Conservation (phyloP, 2,888 invertebrate species). For the Heteropelma amictum region DNA sequence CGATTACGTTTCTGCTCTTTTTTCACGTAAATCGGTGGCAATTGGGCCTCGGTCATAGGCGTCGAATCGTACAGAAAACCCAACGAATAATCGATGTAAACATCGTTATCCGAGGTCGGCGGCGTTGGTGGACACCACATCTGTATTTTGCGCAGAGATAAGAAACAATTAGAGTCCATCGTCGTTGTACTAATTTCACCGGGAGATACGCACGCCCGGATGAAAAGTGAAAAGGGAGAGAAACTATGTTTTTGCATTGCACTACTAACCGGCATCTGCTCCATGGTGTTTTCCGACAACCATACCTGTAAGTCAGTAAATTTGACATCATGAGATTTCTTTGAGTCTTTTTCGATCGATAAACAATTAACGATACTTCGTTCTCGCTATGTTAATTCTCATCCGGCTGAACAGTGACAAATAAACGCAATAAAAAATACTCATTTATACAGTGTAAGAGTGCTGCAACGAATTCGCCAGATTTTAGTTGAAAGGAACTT, state of each 20-base stretch:
- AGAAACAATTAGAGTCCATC: no score
- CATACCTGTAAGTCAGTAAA: conserved; percentile 83
- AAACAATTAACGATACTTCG: no score
- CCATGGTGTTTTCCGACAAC: conserved; percentile 85
- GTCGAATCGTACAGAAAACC: conserved; percentile 90
- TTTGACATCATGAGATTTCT: no score
- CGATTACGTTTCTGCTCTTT: conserved; percentile 87
- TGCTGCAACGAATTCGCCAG: conserved; percentile 56
- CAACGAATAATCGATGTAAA: conserved; percentile 92
- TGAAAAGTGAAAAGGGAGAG: not conserved
- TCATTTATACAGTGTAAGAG: conserved; percentile 18
- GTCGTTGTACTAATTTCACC: no score
- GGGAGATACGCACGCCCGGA: no score
- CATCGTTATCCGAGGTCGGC: conserved; percentile 94
- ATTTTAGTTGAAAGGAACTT: conserved; percentile 55
- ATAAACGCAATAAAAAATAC: conserved; percentile 4
- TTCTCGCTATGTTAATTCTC: no score
- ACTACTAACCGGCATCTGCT: conserved; percentile 92
- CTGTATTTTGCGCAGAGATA: conserved; percentile 78
- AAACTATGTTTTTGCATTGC: conserved; percentile 20
- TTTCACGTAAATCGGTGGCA: conserved; percentile 89
- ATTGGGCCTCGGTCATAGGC: conserved; percentile 87
- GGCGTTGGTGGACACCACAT: conserved; percentile 99
- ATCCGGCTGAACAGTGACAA: no score
- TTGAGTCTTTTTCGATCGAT: no score